Evolutionary conservation across 2,113 vertebrate species (phyloP), one percentile per base, ranked within the genome.

Genomic region (Megaceryle maxima): DNA sequence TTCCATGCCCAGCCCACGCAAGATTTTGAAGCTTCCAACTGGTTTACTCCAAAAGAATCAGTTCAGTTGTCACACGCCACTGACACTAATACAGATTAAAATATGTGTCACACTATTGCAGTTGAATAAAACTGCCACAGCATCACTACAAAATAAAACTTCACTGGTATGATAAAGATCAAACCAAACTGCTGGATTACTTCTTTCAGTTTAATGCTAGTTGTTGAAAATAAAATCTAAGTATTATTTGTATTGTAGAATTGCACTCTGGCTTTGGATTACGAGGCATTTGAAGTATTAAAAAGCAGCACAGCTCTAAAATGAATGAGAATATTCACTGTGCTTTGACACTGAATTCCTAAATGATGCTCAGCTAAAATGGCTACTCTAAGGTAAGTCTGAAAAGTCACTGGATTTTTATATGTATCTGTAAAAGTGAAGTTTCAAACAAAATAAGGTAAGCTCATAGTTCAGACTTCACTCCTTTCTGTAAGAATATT

Each of bases 291-390:
- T 83, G 35, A 87, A 73, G 46, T 44, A 88, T 56, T 48, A 86
- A 66, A 86, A 66, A 69, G 56, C 56, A 85, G 28, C 35, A 50
- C 9, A 84, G 39, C 19, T 57, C 14, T 18, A 51, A 90, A 88
- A 84, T 44, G 87, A 76, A 75, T 60, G 9, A 37, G 78, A 91
- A 19, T 35, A 93, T 74, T 84, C 53, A 77, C 31, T 66, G 44
- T 91, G 44, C 16, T 95, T 83, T 92, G 29, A 57, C 35, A 59
- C 79, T 73, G 56, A 26, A 75, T 93, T 84, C 69, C 66, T 83
- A 90, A 87, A 84, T 72, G 87, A 91, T 17, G 56, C 26, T 88
- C 13, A 53, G 28, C 24, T 91, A 87, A 93, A 95, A 94, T 90
- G 79, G 88, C 70, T 62, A 86, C 76, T 86, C 51, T 79, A 60